Evolutionary conservation across 2,888 invertebrate genomes (phyloP).

Genomic region (Chrysodeixis includens): DNA sequence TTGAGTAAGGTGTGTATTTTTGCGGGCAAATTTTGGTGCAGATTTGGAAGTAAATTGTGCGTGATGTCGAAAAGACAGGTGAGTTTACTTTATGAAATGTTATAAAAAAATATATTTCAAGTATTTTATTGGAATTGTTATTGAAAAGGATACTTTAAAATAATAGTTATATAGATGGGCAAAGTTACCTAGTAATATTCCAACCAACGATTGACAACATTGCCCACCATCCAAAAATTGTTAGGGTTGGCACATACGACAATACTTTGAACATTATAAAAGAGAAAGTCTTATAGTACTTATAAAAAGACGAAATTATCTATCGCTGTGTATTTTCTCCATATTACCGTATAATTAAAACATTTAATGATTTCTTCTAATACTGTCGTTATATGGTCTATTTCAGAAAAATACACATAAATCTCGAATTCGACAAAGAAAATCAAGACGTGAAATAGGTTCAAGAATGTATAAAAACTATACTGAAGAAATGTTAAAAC

Average conservation of each 20-base stretch:
- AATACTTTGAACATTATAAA: not conserved
- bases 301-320: not conserved
- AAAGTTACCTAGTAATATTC: not conserved
- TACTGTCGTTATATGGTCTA: not conserved
- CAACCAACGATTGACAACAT: not conserved
- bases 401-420: not conserved
- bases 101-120: not conserved
- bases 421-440: not conserved
- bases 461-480: constrained; percentile 1
- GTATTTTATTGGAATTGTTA: not conserved
- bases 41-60: not conserved
- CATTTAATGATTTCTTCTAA: not conserved
- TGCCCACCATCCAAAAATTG: not conserved
- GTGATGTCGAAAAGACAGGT: not conserved
- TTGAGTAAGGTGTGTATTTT: not conserved
- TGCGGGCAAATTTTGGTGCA: not conserved
- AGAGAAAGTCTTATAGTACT: constrained; percentile 1
- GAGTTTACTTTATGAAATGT: not conserved
- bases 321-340: too few relatives aligned
- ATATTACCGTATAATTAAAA: constrained; percentile 4
- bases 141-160: not conserved
- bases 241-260: not conserved
- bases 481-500: constrained; percentile 1
- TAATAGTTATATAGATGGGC: not conserved
- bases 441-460: constrained; percentile 5